Percentiles rank a stretch among this genome's conserved stretches.
These are phyloP conservation scores for Mellivora capensis DNA, from an alignment of 2,113 vertebrate genomes.

Conservation along the genomic window DNA sequence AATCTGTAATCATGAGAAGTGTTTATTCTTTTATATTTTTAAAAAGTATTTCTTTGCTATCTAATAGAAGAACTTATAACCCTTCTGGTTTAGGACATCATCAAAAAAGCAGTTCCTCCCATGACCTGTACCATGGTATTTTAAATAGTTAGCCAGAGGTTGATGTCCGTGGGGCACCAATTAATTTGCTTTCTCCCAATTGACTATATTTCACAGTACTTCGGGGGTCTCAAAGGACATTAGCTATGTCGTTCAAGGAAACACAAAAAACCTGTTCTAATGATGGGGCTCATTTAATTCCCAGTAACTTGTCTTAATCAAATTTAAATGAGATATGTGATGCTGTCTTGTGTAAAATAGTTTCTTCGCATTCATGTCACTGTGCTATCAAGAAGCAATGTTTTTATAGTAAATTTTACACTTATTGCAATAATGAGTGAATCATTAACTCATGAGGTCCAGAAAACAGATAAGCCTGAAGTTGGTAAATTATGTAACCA, in stretches of 20 bases:
- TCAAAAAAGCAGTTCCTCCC: not conserved
- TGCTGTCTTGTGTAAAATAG: not conserved
- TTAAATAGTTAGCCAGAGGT: not conserved
- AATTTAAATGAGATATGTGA: slow-evolving; percentile 40
- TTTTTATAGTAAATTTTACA: not conserved
- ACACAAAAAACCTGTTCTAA: not conserved
- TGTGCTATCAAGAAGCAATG: not conserved
- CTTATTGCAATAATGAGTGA: not conserved
- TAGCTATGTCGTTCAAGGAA: not conserved
- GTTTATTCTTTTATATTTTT: slow-evolving; percentile 7
- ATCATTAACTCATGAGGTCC: not conserved
- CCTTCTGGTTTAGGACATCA: not conserved
- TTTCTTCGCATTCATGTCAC: not conserved
- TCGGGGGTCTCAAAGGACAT: not conserved
- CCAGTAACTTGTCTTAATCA: not conserved
- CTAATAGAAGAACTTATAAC: not conserved
- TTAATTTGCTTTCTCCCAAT: slow-evolving; percentile 1
- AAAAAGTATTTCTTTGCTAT: not conserved
- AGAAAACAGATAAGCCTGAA: not conserved
- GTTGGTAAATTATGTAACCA: not conserved
- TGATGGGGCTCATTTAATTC: not conserved
- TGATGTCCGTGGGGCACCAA: not conserved
- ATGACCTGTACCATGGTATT: not conserved
- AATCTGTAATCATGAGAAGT: not conserved
- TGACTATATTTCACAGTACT: not conserved